A percentile compares a stretch with the other conserved stretches of the same genome.
Evolutionary conservation across 2,797 vertebrate genomes (phyloP).

Genomic region (Masticophis lateralis): DNA sequence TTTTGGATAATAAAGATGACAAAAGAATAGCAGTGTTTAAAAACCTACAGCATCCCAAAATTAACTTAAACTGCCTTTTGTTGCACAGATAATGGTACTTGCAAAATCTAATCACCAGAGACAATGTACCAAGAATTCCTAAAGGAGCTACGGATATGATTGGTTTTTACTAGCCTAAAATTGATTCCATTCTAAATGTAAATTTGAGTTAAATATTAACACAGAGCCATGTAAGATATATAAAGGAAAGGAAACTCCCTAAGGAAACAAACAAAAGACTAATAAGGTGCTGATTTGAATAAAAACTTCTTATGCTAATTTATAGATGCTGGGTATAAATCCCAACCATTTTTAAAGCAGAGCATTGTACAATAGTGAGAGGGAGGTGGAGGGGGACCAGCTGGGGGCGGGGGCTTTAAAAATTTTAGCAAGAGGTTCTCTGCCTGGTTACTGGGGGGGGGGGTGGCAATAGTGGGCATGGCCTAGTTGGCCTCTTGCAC

Average conservation of each 20-base stretch:
- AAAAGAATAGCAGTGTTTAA: not conserved
- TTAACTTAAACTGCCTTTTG: not conserved
- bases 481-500: too few species aligned
- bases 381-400: fast-evolving
- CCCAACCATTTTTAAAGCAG: not conserved
- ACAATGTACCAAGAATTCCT: not conserved
- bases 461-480: too few species aligned
- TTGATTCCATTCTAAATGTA: not conserved
- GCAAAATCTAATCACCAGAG: not conserved
- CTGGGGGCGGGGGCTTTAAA: too few species aligned
- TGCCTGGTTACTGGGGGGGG: too few species aligned
- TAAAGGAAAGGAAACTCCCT: not conserved
- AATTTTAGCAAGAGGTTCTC: too few species aligned
- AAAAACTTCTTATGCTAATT: not conserved
- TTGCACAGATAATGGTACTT: not conserved
- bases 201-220: not conserved
- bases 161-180: not conserved
- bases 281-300: not conserved
- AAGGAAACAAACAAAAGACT: not conserved
- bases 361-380: not conserved
- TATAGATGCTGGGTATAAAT: not conserved
- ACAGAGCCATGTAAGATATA: not conserved
- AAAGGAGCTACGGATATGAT: not conserved
- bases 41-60: not conserved
- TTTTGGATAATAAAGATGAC: not conserved